Evolutionary conservation across 2,797 vertebrate genomes (phyloP).

Genomic region (Streptopelia turtur): DNA sequence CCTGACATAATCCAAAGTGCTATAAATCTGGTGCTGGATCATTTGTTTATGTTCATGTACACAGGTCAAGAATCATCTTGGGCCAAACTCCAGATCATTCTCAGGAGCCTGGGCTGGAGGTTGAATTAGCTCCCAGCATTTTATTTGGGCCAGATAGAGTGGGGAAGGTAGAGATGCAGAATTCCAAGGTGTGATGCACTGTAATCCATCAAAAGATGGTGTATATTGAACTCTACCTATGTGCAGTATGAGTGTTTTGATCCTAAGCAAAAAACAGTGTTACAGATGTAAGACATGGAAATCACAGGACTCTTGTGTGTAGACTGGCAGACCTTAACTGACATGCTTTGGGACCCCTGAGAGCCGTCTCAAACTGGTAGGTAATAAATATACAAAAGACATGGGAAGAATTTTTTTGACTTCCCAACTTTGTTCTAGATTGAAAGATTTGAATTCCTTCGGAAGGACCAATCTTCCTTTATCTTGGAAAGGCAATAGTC

Average conservation of each 20-base stretch:
- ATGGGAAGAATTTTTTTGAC: background rate
- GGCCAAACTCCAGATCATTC: background rate
- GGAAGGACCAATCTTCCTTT: background rate
- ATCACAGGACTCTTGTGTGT: background rate
- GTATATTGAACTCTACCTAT: background rate
- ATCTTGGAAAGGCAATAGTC: background rate
- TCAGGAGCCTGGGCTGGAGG: background rate
- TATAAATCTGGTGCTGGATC: background rate
- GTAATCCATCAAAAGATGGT: background rate
- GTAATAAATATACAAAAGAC: background rate
- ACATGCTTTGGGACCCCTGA: background rate
- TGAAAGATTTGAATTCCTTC: background rate
- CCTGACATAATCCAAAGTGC: accelerated
- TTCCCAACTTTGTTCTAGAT: background rate
- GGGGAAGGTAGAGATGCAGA: background rate
- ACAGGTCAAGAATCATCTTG: background rate
- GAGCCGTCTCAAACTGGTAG: background rate
- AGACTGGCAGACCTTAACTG: background rate
- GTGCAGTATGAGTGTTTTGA: background rate
- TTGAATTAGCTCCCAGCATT: background rate
- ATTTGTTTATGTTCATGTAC: background rate
- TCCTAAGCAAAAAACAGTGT: background rate
- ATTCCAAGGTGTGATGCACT: background rate
- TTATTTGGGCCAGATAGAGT: background rate
- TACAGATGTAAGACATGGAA: background rate